Base-by-base conservation (phyloP, 2,888 invertebrate genomes). In the Gymnocheta viridis region DNA sequence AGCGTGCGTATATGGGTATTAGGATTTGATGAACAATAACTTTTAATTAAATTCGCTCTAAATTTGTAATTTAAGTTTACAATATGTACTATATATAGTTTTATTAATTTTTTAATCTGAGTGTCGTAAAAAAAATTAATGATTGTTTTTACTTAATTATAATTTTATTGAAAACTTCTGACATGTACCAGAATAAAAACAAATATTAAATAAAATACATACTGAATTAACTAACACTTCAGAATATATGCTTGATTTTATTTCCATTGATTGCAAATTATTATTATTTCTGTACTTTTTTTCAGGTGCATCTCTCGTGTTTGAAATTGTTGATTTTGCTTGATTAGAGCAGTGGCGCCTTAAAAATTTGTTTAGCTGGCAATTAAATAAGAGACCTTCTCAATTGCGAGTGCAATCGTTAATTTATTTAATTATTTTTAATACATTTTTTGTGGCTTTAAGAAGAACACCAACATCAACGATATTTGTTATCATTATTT, bases 321-420 rank as follows among this genome's bases (percentile, higher is more conserved):
- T 67, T 47, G 3, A 35, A 58, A 62, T 44, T 64, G 49, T 56
- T 64, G 82, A 72, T 73, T 58, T 79, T 49, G 4, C 32, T 47
- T 77, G 80, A 84, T 84, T 80, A 84, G 83, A 60, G 49, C 38
- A 27, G 60, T 81, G 83, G 83, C 83, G 83, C 80, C 83, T 77
- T 67, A 51, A 80, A 67, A 70, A 49, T 70, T 41, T 51, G 49
- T 51, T 73, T 67, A 67, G 67, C 32, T 80, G 22, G 73, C 32
- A 72, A 66, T 58, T 54, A 27, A 32, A 38, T 56, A 58, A 73
- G 49, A 66, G 56, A 67, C 80, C 73, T 80, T 79, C 27, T 51
- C 70, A 79, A 54, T 32, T 60, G 41, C 35, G 22, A 56, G 47
- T 72, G 49, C 56, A 80, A 66, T 73, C 27, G 47, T 17, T 56